Evolutionary conservation across 2,113 vertebrate species (phyloP).

Genomic region (Festucalex cinctus): DNA sequence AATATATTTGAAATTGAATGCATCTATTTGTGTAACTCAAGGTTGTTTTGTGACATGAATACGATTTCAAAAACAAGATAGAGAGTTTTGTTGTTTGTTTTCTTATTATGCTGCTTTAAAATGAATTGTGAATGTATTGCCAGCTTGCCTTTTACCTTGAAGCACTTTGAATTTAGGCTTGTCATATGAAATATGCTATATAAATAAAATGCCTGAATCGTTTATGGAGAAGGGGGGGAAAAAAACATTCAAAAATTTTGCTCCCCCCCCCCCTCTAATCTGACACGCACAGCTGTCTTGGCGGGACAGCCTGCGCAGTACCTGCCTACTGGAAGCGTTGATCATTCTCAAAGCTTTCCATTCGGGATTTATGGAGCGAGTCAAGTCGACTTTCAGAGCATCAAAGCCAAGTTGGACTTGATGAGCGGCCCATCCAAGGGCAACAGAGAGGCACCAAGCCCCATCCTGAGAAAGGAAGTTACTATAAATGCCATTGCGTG

Average conservation of each 20-base stretch:
- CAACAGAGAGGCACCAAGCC: conserved; percentile 9
- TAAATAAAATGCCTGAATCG: no score
- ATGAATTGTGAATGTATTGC: no score
- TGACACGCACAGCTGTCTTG: conserved; percentile 22
- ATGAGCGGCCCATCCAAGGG: conserved; percentile 18
- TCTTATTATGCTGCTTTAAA: no score
- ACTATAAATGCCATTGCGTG: conserved; percentile 53
- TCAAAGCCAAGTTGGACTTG: conserved; percentile 50
- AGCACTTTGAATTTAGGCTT: no score
- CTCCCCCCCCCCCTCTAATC: not conserved
- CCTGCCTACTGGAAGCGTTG: conserved; percentile 20
- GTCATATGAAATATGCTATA: no score
- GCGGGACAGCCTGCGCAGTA: conserved; percentile 12
- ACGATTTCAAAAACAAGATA: no score
- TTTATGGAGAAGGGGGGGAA: no score
- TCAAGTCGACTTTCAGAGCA: conserved; percentile 52
- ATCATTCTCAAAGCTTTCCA: conserved; percentile 41
- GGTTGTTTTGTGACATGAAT: no score
- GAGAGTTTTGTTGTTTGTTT: no score
- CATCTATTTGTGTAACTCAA: no score
- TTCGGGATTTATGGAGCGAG: conserved; percentile 60
- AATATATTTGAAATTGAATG: not conserved
- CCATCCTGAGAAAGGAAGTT: conserved; percentile 48
- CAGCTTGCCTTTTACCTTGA: no score
- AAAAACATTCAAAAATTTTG: not conserved